These are phyloP conservation scores for Koerneria pararmatus DNA, from an alignment of 2,888 invertebrate genomes.

Conservation along the genomic window DNA sequence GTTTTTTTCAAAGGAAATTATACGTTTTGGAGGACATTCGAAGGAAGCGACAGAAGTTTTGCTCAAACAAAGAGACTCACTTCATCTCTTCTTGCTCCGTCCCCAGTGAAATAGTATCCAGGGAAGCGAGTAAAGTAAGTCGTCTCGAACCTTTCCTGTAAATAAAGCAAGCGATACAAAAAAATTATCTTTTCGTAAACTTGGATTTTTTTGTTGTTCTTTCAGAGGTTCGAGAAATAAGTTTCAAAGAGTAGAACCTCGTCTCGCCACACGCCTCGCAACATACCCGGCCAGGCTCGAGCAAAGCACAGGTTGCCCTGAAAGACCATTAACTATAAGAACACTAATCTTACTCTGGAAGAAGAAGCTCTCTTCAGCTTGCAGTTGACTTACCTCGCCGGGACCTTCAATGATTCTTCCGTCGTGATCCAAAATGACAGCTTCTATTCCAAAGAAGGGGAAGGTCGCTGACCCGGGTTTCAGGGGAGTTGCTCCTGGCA, in stretches of 20 bases:
- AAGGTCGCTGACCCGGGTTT: conserved; percentile 97
- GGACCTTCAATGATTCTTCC: conserved; percentile 66
- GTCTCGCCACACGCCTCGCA: conserved; percentile 86
- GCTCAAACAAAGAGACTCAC: too few relatives aligned
- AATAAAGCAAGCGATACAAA: too few relatives aligned
- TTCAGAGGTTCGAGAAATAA: too few relatives aligned
- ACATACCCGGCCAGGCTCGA: conserved; percentile 95
- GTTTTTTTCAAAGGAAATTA: too few relatives aligned
- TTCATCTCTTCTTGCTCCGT: conserved; percentile 67
- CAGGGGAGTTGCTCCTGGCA: conserved; percentile 91
- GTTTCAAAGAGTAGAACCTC: conserved; percentile 72
- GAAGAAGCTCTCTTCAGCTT: too few relatives aligned
- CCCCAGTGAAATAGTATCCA: conserved; percentile 94
- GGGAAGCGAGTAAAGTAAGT: conserved; percentile 93
- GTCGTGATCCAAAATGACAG: conserved; percentile 79
- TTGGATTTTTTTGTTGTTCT: too few relatives aligned
- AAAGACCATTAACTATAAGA: too few relatives aligned
- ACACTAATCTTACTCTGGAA: too few relatives aligned
- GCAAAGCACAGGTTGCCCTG: conserved; percentile 69
- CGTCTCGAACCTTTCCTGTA: conserved; percentile 77
- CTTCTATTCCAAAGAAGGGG: conserved; percentile 96
- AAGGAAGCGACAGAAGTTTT: too few relatives aligned
- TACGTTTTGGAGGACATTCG: too few relatives aligned
- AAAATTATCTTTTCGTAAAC: too few relatives aligned
- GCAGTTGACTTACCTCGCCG: too few relatives aligned